These are phyloP conservation scores for Rhimphoctona megacephalus DNA, from an alignment of 2,888 invertebrate species.

Conservation along the genomic window DNA sequence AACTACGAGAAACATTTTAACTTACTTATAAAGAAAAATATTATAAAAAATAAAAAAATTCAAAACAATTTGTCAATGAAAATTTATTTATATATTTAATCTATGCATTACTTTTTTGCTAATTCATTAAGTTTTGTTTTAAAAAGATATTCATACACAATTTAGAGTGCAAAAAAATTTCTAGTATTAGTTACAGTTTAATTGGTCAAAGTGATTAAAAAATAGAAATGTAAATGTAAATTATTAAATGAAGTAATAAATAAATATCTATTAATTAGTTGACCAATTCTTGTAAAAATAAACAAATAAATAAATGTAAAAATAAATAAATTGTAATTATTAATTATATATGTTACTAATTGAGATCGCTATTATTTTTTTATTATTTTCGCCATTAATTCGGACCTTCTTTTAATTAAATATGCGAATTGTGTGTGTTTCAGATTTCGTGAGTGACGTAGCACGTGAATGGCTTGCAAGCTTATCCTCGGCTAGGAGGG, in stretches of 20 bases:
- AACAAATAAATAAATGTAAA: background rate
- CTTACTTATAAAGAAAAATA: background rate
- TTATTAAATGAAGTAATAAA: too few species aligned
- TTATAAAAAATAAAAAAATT: background rate
- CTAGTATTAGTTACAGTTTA: too few species aligned
- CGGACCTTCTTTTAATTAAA: slow-evolving; percentile 1
- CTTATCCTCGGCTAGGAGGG: slow-evolving; percentile 68
- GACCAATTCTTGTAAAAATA: background rate
- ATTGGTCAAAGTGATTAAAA: too few species aligned
- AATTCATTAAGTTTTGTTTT: background rate
- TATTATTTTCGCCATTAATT: background rate
- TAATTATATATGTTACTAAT: background rate
- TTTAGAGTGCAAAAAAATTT: too few species aligned
- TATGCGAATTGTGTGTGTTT: slow-evolving; percentile 48
- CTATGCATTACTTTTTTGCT: background rate
- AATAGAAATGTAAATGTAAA: too few species aligned
- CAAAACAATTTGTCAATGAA: background rate
- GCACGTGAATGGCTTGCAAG: slow-evolving; percentile 72
- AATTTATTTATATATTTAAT: background rate
- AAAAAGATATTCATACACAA: too few species aligned
- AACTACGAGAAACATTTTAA: background rate
- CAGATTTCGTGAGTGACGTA: slow-evolving; percentile 64
- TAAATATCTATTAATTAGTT: background rate
- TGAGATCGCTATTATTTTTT: background rate
- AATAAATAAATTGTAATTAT: background rate